Base-by-base conservation (phyloP, 2,888 invertebrate genomes). In the Pterostichus niger region DNA sequence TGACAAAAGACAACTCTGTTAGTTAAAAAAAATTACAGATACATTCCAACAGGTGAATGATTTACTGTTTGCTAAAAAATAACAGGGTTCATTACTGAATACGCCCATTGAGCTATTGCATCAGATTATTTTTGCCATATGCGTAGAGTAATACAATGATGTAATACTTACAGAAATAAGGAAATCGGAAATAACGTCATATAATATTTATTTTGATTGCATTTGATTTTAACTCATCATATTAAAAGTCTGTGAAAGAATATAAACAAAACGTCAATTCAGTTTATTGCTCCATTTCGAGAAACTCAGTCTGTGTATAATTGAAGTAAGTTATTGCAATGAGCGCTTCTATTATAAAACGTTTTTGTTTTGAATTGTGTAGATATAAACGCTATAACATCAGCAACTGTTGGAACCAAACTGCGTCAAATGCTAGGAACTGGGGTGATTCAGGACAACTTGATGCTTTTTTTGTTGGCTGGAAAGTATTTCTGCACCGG, bases 271-370 rank as follows among this genome's bases (percentile, higher is more conserved):
- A 31, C 64, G 33, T 6, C 40, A 33, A 64, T 64, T 64, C 35
- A 11, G 64, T 64, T 64, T 64, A 64, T 64, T 64, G 64, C 64
- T 35, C 35, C 33, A 64, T 64, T 64, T 64, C 64, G n/a, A 40
- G 33, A 33, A 40, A 10, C 33, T 59, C 49, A 49, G 49, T 49
- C 31, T 64, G 64, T 64, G 64, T 64, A 64, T 64, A 64, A 64
- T 64, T 64, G 35, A 33, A 64, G 35, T 13, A 64, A 64, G 64
- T 64, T 64, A 64, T 64, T 35, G 64, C 35, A 13, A n/a, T 6
- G n/a, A 35, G 49, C 49, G 49, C 49, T 49, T 49, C 49, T 49
- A 64, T 64, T 64, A n/a, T 13, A 64, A 40, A 64, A 64, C 64
- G 64, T 64, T 33, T 49, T 49, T 64, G 35, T 64, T 64, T 64